phyloP scores from a whole-genome alignment of 2,888 invertebrate species.

The Neelides folsomi region DNA sequence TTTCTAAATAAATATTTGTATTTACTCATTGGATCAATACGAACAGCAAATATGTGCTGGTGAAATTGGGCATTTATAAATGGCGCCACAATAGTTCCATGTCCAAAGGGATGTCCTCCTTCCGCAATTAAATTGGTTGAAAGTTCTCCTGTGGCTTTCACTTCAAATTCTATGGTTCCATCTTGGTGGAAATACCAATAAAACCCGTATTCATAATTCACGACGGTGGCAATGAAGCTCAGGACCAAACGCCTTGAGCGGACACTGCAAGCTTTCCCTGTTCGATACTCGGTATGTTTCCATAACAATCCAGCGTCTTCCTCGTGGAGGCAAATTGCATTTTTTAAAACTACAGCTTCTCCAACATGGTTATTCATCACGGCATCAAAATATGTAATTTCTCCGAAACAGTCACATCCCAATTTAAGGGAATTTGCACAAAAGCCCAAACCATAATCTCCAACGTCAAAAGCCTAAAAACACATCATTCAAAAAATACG shows the following conservation, averaged over 20 bases:
- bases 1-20: no score
- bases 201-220: slow-evolving; percentile 27
- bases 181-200: slow-evolving; percentile 26
- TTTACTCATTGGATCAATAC: slow-evolving; percentile 25
- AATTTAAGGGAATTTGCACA: slow-evolving; percentile 20
- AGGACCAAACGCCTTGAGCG: slow-evolving; percentile 21
- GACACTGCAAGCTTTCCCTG: slow-evolving; percentile 14
- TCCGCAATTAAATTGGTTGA: slow-evolving; percentile 6
- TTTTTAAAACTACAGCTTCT: slow-evolving; percentile 15
- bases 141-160: slow-evolving; percentile 24
- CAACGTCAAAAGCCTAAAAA: slow-evolving; percentile 17
- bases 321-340: slow-evolving; percentile 29
- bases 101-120: not conserved
- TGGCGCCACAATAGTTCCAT: slow-evolving; percentile 11
- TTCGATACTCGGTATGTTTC: slow-evolving; percentile 27
- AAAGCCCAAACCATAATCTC: slow-evolving; percentile 21
- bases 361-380: slow-evolving; percentile 17
- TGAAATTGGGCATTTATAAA: slow-evolving; percentile 24
- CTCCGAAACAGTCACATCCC: slow-evolving; percentile 23
- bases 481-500: no score
- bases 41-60: slow-evolving; percentile 24
- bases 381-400: slow-evolving; percentile 22
- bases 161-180: slow-evolving; percentile 21
- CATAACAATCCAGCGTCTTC: slow-evolving; percentile 24
- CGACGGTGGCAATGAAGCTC: slow-evolving; percentile 23